Conservation (phyloP, 2,888 invertebrate species). For the Yponomeuta cagnagella region DNA sequence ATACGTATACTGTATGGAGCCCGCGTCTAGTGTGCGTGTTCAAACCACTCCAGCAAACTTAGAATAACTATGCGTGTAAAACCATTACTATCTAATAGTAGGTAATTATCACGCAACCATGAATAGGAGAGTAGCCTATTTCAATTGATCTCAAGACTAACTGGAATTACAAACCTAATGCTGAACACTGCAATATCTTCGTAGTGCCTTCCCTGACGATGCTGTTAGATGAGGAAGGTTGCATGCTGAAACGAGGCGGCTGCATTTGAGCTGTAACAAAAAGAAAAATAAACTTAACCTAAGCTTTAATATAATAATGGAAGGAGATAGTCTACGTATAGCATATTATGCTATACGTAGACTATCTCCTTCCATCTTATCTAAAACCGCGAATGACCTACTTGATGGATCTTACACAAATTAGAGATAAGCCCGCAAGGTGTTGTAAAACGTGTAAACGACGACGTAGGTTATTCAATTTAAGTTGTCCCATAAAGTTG, state of each 20-base stretch:
- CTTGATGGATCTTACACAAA: constrained; percentile 9
- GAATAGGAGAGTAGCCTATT: not conserved
- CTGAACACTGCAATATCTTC: constrained; percentile 95
- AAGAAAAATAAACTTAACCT: constrained; percentile 11
- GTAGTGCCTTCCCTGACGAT: constrained; percentile 91
- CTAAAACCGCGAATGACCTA: constrained; percentile 11
- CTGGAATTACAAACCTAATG: constrained; percentile 80
- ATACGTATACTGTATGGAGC: no score
- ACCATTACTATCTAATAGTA: not conserved
- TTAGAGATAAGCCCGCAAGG: constrained; percentile 9
- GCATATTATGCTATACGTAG: not conserved
- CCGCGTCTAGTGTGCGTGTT: not conserved
- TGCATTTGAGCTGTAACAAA: constrained; percentile 77
- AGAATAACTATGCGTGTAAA: not conserved
- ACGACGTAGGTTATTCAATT: constrained; percentile 1
- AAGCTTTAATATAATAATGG: not conserved
- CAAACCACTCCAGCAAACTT: not conserved
- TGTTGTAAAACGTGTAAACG: not conserved
- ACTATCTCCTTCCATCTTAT: constrained; percentile 2
- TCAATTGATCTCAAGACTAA: not conserved
- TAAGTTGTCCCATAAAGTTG: constrained; percentile 7
- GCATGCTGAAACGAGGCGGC: constrained; percentile 91
- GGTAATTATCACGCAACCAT: constrained; percentile 4
- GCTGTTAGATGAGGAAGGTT: constrained; percentile 89
- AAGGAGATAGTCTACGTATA: not conserved